Evolutionary conservation across 2,888 invertebrate genomes (phyloP), one percentile per base, ranked within the genome.

Genomic region (Tethea ocularis): DNA sequence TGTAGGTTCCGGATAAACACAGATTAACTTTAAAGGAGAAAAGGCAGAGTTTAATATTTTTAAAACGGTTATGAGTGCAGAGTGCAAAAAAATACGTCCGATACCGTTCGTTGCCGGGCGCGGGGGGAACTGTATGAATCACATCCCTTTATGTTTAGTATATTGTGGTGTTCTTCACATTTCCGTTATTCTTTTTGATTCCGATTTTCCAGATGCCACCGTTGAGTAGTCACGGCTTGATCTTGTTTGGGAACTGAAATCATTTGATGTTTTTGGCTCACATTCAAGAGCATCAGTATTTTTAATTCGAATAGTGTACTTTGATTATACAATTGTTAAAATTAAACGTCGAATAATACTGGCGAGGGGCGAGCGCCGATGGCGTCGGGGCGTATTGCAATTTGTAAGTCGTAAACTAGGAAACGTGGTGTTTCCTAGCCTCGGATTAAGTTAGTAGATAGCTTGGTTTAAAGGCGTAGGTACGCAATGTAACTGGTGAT

Each of bases 151-250:
- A 82, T 84, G 80, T 81, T 78, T 67, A 66, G 75, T 74, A 76
- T 77, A 77, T 74, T 76, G 82, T 82, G 75, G 72, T 75, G 73
- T 71, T 78, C 65, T 63, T 58, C 63, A 73, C 70, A 64, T 81
- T 83, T 84, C 81, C 81, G 82, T 85, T 84, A 79, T 82, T 84
- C 82, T 85, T 87, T 88, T 87, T 87, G 73, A 84, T 74, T 79
- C 75, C 67, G 72, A 82, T 82, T 76, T 77, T 78, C 82, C 80
- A 86, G 80, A 86, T 87, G 80, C 84, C 81, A 67, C 61, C 65
- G 71, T 62, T 71, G 70, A 75, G 77, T 80, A 83, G 82, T 83
- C 84, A 84, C 72, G 64, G 71, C 71, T 64, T 67, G 77, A 71
- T 81, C 73, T 83, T 76, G 80, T 83, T 83, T 84, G 79, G 82